Evolutionary conservation across 1,140 invertebrate genomes (phyloP).

Genomic region (Goniozus legneri): DNA sequence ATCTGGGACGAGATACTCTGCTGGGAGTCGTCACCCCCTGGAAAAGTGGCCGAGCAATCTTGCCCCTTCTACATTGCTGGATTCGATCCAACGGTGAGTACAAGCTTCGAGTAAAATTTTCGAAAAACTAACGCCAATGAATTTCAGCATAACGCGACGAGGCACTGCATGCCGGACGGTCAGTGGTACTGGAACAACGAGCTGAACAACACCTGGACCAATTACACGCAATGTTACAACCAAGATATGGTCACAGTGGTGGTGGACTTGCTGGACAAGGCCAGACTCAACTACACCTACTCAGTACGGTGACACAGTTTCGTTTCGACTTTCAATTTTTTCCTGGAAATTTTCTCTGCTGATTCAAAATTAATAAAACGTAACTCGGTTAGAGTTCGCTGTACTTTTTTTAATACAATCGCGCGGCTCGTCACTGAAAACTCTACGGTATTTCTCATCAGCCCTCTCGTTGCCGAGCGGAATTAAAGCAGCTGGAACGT

Average conservation of each 20-base stretch:
- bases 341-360: too few relatives aligned
- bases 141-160: slow-evolving; percentile 55
- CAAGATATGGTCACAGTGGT: slow-evolving; percentile 38
- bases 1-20: slow-evolving; percentile 59
- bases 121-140: background rate
- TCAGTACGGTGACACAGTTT: too few relatives aligned
- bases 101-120: background rate
- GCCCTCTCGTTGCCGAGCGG: too few relatives aligned
- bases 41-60: slow-evolving; percentile 39
- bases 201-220: slow-evolving; percentile 56
- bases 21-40: slow-evolving; percentile 55
- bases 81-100: slow-evolving; percentile 47
- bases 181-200: slow-evolving; percentile 56
- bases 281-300: too few relatives aligned
- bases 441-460: too few relatives aligned
- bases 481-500: too few relatives aligned
- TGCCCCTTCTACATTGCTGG: slow-evolving; percentile 56
- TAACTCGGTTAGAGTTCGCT: too few relatives aligned
- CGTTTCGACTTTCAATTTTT: too few relatives aligned
- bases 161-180: slow-evolving; percentile 56
- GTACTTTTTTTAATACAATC: too few relatives aligned
- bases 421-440: too few relatives aligned
- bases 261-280: slow-evolving; percentile 37
- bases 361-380: too few relatives aligned
- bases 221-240: slow-evolving; percentile 58